Conservation (phyloP, 1,140 invertebrate genomes). For the Planococcus citri region DNA sequence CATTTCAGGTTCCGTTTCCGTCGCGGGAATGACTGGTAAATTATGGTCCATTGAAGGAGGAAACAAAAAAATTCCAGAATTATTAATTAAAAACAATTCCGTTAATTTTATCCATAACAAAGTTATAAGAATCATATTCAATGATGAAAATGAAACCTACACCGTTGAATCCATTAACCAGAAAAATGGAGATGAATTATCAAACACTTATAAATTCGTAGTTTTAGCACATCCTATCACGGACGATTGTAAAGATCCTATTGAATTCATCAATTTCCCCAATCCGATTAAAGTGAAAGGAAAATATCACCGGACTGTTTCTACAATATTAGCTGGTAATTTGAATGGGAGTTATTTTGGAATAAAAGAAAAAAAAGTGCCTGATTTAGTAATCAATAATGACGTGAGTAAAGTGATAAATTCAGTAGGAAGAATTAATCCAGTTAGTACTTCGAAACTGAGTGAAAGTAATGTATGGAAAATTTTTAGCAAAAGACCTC, state of each 20-base stretch:
- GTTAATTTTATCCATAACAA: constrained; percentile 34
- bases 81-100: constrained; percentile 35
- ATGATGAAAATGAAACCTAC: constrained; percentile 22
- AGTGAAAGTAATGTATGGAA: constrained; percentile 39
- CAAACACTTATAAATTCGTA: constrained; percentile 42
- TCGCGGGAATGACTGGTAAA: constrained; percentile 41
- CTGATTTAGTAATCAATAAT: constrained; percentile 39
- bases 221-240: constrained; percentile 45
- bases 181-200: neutral
- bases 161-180: constrained; percentile 26
- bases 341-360: constrained; percentile 38
- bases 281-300: constrained; percentile 26
- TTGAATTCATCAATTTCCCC: constrained; percentile 26
- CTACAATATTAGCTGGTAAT: constrained; percentile 44
- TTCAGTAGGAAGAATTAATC: constrained; percentile 34
- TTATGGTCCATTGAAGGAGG: constrained; percentile 50
- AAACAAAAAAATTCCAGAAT: constrained; percentile 42
- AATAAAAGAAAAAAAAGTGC: constrained; percentile 28
- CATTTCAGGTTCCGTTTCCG: constrained; percentile 37
- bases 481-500: constrained; percentile 41
- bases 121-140: constrained; percentile 30
- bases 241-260: constrained; percentile 29
- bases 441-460: constrained; percentile 32
- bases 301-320: constrained; percentile 43
- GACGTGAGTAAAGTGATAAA: constrained; percentile 35